phyloP scores from a whole-genome alignment of 2,113 vertebrate species.

The Chaenocephalus aceratus region DNA sequence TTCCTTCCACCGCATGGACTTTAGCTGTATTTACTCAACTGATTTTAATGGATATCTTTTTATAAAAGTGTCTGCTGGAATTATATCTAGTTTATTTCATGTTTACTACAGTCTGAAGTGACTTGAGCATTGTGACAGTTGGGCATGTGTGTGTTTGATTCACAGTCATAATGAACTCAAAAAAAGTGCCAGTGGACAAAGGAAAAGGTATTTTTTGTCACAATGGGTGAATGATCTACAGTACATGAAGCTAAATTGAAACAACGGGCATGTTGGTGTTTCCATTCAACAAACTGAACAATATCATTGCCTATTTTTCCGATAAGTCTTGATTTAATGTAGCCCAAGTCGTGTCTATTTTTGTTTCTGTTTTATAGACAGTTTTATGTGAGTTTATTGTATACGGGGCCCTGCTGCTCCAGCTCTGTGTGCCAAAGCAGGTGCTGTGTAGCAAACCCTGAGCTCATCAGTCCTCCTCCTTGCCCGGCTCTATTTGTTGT shows the following conservation, averaged over 20 bases:
- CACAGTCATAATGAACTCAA: not conserved
- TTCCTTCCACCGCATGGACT: slow-evolving; percentile 45
- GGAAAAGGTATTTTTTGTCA: not conserved
- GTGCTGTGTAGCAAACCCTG: slow-evolving; percentile 64
- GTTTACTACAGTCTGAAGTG: slow-evolving; percentile 33
- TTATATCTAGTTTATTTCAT: slow-evolving; percentile 32
- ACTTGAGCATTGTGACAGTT: not conserved
- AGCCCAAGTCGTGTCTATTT: not conserved
- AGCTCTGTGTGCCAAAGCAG: slow-evolving; percentile 50
- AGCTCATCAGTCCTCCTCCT: slow-evolving; percentile 69
- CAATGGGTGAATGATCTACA: slow-evolving; percentile 3
- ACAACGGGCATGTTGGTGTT: slow-evolving; percentile 7
- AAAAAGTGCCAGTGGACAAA: not conserved
- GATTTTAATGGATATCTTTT: slow-evolving; percentile 23
- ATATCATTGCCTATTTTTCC: slow-evolving; percentile 4
- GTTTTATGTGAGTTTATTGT: slow-evolving; percentile 38
- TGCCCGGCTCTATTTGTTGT: slow-evolving; percentile 71
- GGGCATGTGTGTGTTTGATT: not conserved
- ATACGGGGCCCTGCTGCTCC: slow-evolving; percentile 35
- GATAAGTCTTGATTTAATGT: not conserved
- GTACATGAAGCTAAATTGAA: not conserved
- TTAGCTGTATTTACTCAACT: slow-evolving; percentile 42
- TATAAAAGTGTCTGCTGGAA: slow-evolving; percentile 20
- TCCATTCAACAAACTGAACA: not conserved
- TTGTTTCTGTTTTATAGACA: slow-evolving; percentile 15